Conservation (phyloP, 2,888 invertebrate species). For the Eugnorisma glareosa region DNA sequence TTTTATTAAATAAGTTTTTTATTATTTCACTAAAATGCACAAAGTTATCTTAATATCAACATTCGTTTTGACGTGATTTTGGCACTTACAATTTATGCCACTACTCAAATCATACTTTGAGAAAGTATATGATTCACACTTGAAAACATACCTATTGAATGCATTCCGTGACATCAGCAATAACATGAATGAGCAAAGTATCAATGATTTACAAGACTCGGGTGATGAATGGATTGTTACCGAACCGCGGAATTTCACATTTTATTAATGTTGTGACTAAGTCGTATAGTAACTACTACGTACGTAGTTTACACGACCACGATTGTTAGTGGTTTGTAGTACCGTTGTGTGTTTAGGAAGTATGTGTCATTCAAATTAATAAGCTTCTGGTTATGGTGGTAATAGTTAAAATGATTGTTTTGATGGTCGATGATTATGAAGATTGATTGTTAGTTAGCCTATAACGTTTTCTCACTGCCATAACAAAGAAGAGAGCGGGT, state of each 20-base stretch:
- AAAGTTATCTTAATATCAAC: not conserved
- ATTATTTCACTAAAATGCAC: not conserved
- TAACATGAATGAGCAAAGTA: slow-evolving; percentile 23
- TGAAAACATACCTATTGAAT: not conserved
- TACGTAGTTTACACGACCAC: not conserved
- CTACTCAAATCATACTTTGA: slow-evolving; percentile 26
- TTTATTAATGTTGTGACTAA: slow-evolving; percentile 12
- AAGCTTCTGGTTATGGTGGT: not conserved
- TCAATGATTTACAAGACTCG: slow-evolving; percentile 33
- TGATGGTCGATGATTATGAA: not conserved
- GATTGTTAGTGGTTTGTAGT: not conserved
- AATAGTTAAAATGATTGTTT: not conserved
- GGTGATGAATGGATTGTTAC: slow-evolving; percentile 35
- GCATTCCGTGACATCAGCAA: slow-evolving; percentile 36
- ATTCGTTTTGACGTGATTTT: not conserved
- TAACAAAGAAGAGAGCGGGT: not conserved
- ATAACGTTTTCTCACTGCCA: not conserved
- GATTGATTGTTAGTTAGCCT: not conserved
- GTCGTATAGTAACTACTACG: not conserved
- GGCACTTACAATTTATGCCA: not conserved
- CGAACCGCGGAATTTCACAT: slow-evolving; percentile 26
- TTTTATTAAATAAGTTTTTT: not conserved
- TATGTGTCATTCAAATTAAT: slow-evolving; percentile 11
- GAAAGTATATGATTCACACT: not conserved
- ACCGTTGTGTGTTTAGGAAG: not conserved